These are phyloP conservation scores for Lochmaea crataegi DNA, from an alignment of 2,888 invertebrate genomes.

Conservation along the genomic window DNA sequence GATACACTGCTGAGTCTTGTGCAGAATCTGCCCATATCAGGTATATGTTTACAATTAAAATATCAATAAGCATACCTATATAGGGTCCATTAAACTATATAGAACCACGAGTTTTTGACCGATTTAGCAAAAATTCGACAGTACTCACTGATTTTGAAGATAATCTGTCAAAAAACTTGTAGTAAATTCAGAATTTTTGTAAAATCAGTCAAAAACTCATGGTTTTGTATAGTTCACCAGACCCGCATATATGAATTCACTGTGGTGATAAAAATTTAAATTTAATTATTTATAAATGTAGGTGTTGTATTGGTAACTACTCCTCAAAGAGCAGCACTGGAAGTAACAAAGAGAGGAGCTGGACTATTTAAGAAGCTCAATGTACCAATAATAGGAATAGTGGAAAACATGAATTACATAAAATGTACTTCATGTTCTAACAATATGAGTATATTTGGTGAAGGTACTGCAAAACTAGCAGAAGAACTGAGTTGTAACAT, in stretches of 20 bases:
- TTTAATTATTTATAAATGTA: conserved; percentile 52
- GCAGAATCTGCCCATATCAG: conserved; percentile 88
- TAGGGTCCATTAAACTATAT: no score
- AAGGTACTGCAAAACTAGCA: conserved; percentile 72
- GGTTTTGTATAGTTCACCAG: no score
- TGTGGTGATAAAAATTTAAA: no score
- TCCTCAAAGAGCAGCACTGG: conserved; percentile 88
- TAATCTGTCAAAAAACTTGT: no score
- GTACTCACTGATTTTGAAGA: no score
- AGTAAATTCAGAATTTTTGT: no score
- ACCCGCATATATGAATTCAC: no score
- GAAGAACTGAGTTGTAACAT: conserved; percentile 74
- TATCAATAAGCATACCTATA: background rate
- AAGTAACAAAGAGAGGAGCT: conserved; percentile 87
- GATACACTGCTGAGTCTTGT: conserved; percentile 93
- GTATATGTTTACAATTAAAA: conserved; percentile 60
- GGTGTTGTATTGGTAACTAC: conserved; percentile 93
- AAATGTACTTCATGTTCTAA: conserved; percentile 82
- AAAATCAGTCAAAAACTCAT: no score
- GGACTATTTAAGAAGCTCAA: conserved; percentile 88
- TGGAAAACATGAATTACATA: conserved; percentile 90
- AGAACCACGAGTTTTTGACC: no score
- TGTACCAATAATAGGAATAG: conserved; percentile 86
- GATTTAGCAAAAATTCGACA: no score
- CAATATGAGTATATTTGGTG: conserved; percentile 80